phyloP scores from a whole-genome alignment of 2,113 vertebrate genomes.

The Thalassoma bifasciatum region DNA sequence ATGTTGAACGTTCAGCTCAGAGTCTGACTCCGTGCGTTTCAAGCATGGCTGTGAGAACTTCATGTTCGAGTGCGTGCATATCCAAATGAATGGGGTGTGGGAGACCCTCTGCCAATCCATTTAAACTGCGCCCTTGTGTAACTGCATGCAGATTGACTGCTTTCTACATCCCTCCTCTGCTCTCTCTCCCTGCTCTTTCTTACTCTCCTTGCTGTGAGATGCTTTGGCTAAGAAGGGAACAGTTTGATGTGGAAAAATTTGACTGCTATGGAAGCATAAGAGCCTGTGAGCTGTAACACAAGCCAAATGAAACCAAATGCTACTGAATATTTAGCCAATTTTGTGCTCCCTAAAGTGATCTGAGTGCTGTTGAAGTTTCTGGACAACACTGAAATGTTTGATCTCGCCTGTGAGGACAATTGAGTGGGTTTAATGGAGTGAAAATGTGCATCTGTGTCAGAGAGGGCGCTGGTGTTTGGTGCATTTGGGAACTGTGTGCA shows the following conservation, averaged over 20 bases:
- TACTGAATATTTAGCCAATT: constrained; percentile 50
- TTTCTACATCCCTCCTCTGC: constrained; percentile 36
- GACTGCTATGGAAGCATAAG: constrained; percentile 49
- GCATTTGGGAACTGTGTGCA: not conserved
- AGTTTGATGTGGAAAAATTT: constrained; percentile 56
- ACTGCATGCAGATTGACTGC: constrained; percentile 60
- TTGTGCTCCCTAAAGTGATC: constrained; percentile 49
- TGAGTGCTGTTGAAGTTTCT: constrained; percentile 55
- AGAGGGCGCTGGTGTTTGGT: not conserved
- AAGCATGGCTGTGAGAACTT: constrained; percentile 46
- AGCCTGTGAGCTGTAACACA: constrained; percentile 43
- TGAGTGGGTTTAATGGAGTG: constrained; percentile 38
- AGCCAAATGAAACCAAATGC: constrained; percentile 63
- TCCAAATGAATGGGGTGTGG: constrained; percentile 45
- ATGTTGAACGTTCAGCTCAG: constrained; percentile 47
- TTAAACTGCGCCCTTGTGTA: constrained; percentile 61
- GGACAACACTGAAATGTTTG: constrained; percentile 55
- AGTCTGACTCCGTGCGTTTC: constrained; percentile 48
- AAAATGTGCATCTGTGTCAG: constrained; percentile 23
- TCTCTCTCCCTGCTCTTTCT: constrained; percentile 28
- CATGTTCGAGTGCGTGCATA: constrained; percentile 39
- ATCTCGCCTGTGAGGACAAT: constrained; percentile 42
- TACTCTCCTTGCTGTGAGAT: constrained; percentile 25
- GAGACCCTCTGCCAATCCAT: constrained; percentile 66
- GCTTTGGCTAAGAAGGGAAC: constrained; percentile 50